Evolutionary conservation across 2,113 vertebrate genomes (phyloP).

Genomic region (Malurus cyaneus): DNA sequence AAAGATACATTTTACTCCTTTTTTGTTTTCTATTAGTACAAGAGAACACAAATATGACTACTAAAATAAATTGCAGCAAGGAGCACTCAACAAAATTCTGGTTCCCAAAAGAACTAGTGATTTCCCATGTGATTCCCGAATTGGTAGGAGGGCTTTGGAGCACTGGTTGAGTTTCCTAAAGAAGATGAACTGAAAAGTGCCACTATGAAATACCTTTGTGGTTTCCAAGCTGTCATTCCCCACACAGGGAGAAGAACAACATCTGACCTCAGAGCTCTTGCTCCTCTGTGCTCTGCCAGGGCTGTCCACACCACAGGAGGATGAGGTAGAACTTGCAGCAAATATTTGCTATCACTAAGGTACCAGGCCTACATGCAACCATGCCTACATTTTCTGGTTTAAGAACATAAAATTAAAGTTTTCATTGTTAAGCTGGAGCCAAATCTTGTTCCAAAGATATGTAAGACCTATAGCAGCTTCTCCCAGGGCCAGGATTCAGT

Average conservation of each 20-base stretch:
- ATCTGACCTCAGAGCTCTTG: background rate
- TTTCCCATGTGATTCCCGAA: background rate
- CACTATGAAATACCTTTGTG: background rate
- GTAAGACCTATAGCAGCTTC: background rate
- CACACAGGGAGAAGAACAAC: background rate
- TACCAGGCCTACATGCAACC: background rate
- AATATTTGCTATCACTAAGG: background rate
- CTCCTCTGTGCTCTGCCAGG: fast-evolving
- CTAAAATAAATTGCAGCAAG: background rate
- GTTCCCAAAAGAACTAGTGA: fast-evolving
- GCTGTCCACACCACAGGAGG: background rate
- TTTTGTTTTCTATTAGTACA: background rate
- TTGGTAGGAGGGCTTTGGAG: background rate
- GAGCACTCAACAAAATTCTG: background rate
- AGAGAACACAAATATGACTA: background rate
- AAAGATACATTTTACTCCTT: background rate
- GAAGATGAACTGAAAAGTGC: background rate
- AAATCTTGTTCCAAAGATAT: background rate
- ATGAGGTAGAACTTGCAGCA: background rate
- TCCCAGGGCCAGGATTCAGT: background rate
- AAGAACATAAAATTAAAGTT: background rate
- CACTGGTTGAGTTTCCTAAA: background rate
- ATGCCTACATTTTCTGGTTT: background rate
- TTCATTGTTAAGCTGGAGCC: background rate
- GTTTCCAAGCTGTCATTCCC: background rate